Conservation (phyloP, 2,888 invertebrate species). For the Phragmatobia fuliginosa region DNA sequence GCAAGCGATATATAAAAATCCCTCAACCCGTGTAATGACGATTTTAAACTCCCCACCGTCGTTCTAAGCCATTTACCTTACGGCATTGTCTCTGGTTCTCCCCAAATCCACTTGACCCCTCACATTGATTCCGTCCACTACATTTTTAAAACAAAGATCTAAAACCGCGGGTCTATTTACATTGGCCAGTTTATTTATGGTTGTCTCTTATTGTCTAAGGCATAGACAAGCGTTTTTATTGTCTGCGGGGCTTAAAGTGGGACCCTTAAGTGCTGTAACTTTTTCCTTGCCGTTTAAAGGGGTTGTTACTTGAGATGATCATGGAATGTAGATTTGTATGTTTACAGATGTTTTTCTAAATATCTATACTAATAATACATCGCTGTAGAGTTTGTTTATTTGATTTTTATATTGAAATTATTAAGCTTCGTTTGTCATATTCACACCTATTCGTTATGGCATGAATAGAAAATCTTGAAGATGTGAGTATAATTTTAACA, state of each 20-base stretch:
- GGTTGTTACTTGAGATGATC: slow-evolving; percentile 59
- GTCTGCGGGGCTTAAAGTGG: slow-evolving; percentile 82
- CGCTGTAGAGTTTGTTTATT: too few relatives aligned
- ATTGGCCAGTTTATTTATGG: slow-evolving; percentile 67
- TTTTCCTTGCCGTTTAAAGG: slow-evolving; percentile 64
- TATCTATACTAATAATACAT: too few relatives aligned
- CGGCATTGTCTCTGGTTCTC: slow-evolving; percentile 67
- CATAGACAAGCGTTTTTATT: slow-evolving; percentile 84
- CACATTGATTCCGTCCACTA: slow-evolving; percentile 24
- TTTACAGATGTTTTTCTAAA: slow-evolving; percentile 40
- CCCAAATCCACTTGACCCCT: slow-evolving; percentile 58
- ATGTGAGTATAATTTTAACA: too few relatives aligned
- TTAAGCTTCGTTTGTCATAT: too few relatives aligned
- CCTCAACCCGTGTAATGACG: slow-evolving; percentile 81
- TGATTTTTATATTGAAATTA: too few relatives aligned
- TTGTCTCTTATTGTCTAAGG: slow-evolving; percentile 81
- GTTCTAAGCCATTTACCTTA: slow-evolving; percentile 77
- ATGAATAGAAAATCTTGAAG: too few relatives aligned
- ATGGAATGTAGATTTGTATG: slow-evolving; percentile 52
- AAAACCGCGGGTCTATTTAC: slow-evolving; percentile 48
- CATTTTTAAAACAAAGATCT: neutral
- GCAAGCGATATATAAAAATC: slow-evolving; percentile 75
- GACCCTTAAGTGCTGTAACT: slow-evolving; percentile 79
- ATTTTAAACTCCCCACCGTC: slow-evolving; percentile 79
- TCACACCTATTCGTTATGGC: too few relatives aligned